Evolutionary conservation across 1,140 invertebrate genomes (phyloP).

Genomic region (Drosophila truncata): DNA sequence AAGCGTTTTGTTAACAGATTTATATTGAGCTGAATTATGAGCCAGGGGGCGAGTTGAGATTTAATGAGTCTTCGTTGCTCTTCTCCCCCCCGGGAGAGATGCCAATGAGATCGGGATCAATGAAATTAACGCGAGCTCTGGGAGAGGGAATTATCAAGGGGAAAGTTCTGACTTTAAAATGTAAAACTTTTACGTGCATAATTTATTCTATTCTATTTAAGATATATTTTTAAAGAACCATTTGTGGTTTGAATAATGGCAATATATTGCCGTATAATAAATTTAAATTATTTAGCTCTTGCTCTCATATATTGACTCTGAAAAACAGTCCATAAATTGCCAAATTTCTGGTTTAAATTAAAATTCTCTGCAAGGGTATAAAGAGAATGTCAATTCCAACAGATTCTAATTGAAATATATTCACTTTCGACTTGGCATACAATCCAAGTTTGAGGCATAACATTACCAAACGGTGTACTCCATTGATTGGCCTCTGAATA

Average conservation of each 20-base stretch:
- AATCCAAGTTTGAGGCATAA: neutral
- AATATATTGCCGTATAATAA: no score
- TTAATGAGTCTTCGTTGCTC: conserved; percentile 31
- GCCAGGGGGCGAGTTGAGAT: conserved; percentile 32
- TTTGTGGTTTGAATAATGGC: no score
- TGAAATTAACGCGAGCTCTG: conserved; percentile 30
- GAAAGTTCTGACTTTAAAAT: neutral
- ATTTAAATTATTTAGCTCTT: no score
- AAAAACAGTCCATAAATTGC: no score
- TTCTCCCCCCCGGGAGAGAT: conserved; percentile 1
- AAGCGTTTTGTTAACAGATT: conserved; percentile 84
- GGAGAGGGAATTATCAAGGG: neutral
- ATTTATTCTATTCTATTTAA: no score
- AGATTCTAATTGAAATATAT: neutral
- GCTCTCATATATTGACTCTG: no score
- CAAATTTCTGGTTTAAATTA: no score
- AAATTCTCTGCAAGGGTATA: no score
- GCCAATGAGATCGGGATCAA: conserved; percentile 30
- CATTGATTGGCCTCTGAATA: neutral
- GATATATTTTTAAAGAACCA: no score
- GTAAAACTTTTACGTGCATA: no score
- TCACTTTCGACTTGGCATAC: neutral
- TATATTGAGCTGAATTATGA: conserved; percentile 81
- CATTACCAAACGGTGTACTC: neutral
- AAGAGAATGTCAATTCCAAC: no score